Percentiles rank a stretch among this genome's conserved stretches.
Evolutionary conservation across 2,113 vertebrate genomes (phyloP).

Genomic region (Nesoenas mayeri): DNA sequence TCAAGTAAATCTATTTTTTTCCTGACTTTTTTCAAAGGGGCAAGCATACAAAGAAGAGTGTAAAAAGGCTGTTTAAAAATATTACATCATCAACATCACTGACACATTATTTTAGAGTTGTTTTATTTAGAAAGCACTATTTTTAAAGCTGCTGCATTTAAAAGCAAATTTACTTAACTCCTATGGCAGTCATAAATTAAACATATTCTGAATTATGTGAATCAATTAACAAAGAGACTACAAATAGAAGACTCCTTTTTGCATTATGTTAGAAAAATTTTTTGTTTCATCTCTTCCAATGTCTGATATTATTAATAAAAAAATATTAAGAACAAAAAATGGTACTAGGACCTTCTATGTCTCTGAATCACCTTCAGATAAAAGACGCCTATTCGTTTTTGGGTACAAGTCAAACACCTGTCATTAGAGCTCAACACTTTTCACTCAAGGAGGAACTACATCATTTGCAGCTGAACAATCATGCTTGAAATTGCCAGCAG

Average conservation of each 20-base stretch:
- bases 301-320: background rate
- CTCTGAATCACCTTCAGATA: background rate
- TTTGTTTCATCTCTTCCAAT: background rate
- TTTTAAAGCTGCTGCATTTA: constrained; percentile 25
- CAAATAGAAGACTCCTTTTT: background rate
- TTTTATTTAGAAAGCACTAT: constrained; percentile 9
- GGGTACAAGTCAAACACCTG: background rate
- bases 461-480: background rate
- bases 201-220: background rate
- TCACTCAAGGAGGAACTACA: background rate
- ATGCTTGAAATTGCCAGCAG: constrained; percentile 4
- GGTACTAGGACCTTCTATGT: background rate
- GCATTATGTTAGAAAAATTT: background rate
- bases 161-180: constrained; percentile 7
- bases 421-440: background rate
- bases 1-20: background rate
- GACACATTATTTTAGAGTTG: constrained; percentile 12
- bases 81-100: background rate
- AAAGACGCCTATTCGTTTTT: background rate
- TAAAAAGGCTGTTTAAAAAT: constrained; percentile 23
- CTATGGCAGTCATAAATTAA: background rate
- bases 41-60: background rate
- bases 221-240: background rate
- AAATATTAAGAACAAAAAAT: background rate
- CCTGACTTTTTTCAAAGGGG: background rate